phyloP scores from a whole-genome alignment of 2,113 vertebrate species.

The Benitochromis conjunctus region DNA sequence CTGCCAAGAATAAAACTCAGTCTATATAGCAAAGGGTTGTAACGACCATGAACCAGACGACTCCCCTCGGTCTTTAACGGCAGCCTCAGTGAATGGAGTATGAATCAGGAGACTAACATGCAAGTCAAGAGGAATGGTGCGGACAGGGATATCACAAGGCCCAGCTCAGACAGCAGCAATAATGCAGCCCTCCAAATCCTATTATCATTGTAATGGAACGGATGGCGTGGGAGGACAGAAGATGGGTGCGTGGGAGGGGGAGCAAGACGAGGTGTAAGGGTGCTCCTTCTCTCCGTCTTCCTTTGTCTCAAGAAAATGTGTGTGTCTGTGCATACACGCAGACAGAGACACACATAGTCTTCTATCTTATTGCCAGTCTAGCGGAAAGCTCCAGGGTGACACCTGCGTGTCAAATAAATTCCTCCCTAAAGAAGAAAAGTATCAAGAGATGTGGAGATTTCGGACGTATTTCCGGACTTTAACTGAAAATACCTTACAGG shows the following conservation, averaged over 20 bases:
- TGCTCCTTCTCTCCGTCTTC: not conserved
- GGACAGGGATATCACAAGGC: slow-evolving; percentile 51
- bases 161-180: slow-evolving; percentile 60
- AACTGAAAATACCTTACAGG: slow-evolving; percentile 31
- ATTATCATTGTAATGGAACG: slow-evolving; percentile 71
- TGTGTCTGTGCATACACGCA: not conserved
- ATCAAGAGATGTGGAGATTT: not conserved
- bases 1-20: slow-evolving; percentile 50
- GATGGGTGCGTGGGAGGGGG: slow-evolving; percentile 30
- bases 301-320: slow-evolving; percentile 5
- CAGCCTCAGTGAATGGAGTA: slow-evolving; percentile 21
- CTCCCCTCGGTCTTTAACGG: slow-evolving; percentile 50
- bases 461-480: not conserved
- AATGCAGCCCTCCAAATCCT: slow-evolving; percentile 68
- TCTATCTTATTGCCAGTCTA: not conserved
- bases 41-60: slow-evolving; percentile 44
- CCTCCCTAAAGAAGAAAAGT: slow-evolving; percentile 25
- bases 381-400: slow-evolving; percentile 26
- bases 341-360: not conserved
- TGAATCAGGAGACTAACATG: slow-evolving; percentile 61
- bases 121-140: slow-evolving; percentile 33
- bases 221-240: slow-evolving; percentile 52
- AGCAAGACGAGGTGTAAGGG: slow-evolving; percentile 29
- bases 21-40: slow-evolving; percentile 37
- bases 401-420: slow-evolving; percentile 23